phyloP scores from a whole-genome alignment of 2,797 vertebrate species.

The Columba guinea region DNA sequence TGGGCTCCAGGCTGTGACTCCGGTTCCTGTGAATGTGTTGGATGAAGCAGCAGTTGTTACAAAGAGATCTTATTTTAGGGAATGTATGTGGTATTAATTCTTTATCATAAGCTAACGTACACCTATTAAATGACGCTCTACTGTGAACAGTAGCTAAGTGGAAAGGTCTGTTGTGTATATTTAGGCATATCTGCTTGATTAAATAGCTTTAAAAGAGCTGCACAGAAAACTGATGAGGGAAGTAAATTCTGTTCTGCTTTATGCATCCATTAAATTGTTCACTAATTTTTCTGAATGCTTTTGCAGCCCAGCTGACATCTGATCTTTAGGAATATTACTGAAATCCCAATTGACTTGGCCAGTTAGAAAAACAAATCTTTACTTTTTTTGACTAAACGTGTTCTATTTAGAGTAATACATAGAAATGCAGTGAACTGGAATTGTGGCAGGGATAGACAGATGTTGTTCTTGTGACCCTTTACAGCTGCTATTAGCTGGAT shows the following conservation, averaged over 20 bases:
- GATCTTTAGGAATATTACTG: constrained; percentile 43
- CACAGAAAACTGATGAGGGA: constrained; percentile 53
- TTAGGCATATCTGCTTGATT: constrained; percentile 24
- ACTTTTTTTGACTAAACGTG: not conserved
- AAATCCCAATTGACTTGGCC: not conserved
- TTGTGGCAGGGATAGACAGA: not conserved
- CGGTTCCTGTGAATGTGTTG: not conserved
- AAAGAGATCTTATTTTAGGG: not conserved
- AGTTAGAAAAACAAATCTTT: constrained; percentile 4
- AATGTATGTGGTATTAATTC: not conserved
- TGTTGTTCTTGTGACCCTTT: constrained; percentile 19
- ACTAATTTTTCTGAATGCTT: constrained; percentile 40
- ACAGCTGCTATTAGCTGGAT: not conserved
- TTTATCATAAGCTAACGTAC: not conserved
- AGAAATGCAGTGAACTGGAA: not conserved
- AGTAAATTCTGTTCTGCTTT: constrained; percentile 61
- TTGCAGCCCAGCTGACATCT: constrained; percentile 20
- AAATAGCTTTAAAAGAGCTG: constrained; percentile 29
- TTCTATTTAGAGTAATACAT: not conserved
- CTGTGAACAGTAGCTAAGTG: not conserved
- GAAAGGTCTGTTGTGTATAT: not conserved
- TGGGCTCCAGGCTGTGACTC: not conserved
- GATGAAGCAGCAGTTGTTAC: not conserved
- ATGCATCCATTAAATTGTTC: constrained; percentile 40
- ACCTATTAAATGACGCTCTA: not conserved